These are phyloP conservation scores for Cyprinodon variegatus DNA, from an alignment of 2,113 vertebrate species.

Conservation along the genomic window DNA sequence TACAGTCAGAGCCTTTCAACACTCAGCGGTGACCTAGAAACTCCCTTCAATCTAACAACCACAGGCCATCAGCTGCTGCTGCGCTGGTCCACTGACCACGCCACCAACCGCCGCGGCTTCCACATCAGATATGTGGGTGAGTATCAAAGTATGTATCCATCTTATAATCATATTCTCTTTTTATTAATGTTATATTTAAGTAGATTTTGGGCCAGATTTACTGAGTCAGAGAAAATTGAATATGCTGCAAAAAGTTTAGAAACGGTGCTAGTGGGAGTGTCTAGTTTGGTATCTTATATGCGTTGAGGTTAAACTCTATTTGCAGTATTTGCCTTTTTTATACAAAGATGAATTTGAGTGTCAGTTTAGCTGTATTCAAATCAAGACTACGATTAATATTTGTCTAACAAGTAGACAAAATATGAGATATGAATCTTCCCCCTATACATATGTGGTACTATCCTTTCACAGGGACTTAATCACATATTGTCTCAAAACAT, in stretches of 20 bases:
- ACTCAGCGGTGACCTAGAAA: conserved; percentile 91
- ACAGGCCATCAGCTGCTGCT: conserved; percentile 92
- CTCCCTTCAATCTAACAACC: conserved; percentile 92
- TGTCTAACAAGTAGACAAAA: too few species aligned
- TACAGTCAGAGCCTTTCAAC: conserved; percentile 92
- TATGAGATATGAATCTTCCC: too few species aligned
- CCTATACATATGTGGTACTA: too few species aligned
- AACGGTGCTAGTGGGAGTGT: background rate
- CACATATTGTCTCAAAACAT: too few species aligned
- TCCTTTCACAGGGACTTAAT: too few species aligned
- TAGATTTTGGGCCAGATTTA: conserved; percentile 26
- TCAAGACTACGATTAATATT: too few species aligned
- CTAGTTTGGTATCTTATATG: background rate
- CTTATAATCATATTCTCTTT: conserved; percentile 75
- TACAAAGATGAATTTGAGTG: background rate
- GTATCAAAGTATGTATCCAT: conserved; percentile 86
- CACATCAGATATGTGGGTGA: conserved; percentile 97
- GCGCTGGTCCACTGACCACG: conserved; percentile 96
- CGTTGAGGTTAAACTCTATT: too few species aligned
- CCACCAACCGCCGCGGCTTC: conserved; percentile 95
- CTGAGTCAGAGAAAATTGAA: background rate
- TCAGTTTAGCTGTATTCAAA: too few species aligned
- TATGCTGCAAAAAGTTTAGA: background rate
- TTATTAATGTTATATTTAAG: conserved; percentile 36
- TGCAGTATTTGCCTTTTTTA: too few species aligned